Evolutionary conservation across 2,113 vertebrate species (phyloP).

Genomic region (Ammodytes marinus): DNA sequence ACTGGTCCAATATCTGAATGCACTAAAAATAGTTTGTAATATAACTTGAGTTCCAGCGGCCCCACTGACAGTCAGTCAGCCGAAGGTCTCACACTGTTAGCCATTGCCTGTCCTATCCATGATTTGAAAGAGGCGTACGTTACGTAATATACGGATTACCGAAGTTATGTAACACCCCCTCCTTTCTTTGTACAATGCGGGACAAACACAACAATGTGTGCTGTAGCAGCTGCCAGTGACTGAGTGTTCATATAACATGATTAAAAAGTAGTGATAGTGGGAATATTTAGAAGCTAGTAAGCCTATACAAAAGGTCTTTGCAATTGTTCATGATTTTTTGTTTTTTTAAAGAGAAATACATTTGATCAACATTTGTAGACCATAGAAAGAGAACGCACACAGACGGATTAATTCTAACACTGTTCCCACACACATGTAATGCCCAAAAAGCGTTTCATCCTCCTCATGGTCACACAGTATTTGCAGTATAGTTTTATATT

Average conservation of each 20-base stretch:
- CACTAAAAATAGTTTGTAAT: background rate
- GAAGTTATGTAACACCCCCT: no score
- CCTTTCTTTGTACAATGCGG: background rate
- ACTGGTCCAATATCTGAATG: constrained; percentile 3
- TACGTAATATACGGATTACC: no score
- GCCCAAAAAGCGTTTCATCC: background rate
- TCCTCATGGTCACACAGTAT: background rate
- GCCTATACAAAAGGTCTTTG: no score
- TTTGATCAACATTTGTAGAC: background rate
- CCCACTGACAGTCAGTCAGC: background rate
- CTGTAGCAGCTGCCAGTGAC: background rate
- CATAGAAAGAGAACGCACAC: background rate
- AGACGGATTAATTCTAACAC: background rate
- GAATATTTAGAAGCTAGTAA: no score
- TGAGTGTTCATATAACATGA: background rate
- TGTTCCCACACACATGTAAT: background rate
- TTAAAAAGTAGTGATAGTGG: background rate
- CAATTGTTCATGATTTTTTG: background rate
- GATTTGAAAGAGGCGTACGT: background rate
- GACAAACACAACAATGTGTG: background rate
- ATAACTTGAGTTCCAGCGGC: background rate
- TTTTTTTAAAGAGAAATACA: no score
- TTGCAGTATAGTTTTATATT: background rate
- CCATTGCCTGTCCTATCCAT: background rate
- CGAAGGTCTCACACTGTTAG: background rate